These are phyloP conservation scores for Orycteropus afer DNA, from an alignment of 2,113 vertebrate genomes.

Conservation along the genomic window DNA sequence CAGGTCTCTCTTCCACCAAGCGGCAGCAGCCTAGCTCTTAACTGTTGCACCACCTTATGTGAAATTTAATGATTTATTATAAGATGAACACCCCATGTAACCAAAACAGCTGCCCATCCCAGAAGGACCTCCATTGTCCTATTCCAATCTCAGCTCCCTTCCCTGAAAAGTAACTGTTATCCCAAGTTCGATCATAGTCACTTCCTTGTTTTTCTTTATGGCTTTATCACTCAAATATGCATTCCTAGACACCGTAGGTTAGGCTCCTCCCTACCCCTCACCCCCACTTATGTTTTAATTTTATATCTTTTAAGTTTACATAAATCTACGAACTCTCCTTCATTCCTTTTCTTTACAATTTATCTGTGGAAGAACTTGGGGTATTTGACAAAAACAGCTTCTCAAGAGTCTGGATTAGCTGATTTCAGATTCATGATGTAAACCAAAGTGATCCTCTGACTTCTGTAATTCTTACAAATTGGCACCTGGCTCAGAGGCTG, in stretches of 20 bases:
- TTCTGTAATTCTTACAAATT: neutral
- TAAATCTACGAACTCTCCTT: neutral
- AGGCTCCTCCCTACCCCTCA: too few species aligned
- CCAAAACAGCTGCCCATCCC: neutral
- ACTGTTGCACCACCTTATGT: too few species aligned
- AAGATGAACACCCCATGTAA: neutral
- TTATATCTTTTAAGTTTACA: neutral
- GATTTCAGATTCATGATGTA: neutral
- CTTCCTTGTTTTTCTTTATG: neutral
- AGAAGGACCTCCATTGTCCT: neutral
- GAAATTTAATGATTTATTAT: neutral
- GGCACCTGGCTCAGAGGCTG: neutral
- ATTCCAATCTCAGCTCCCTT: neutral
- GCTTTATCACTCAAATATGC: neutral
- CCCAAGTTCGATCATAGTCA: neutral
- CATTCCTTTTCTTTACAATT: neutral
- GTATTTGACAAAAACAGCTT: neutral
- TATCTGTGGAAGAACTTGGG: neutral
- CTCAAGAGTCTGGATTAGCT: neutral
- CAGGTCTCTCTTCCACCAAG: too few species aligned
- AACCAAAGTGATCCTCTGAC: rapidly evolving
- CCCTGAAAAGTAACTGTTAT: neutral
- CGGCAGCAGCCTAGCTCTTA: too few species aligned
- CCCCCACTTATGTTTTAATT: neutral
- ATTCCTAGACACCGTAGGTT: neutral